A percentile compares a stretch with the other conserved stretches of the same genome.
Conservation (phyloP, 2,888 invertebrate species). For the Trichacis sp. region DNA sequence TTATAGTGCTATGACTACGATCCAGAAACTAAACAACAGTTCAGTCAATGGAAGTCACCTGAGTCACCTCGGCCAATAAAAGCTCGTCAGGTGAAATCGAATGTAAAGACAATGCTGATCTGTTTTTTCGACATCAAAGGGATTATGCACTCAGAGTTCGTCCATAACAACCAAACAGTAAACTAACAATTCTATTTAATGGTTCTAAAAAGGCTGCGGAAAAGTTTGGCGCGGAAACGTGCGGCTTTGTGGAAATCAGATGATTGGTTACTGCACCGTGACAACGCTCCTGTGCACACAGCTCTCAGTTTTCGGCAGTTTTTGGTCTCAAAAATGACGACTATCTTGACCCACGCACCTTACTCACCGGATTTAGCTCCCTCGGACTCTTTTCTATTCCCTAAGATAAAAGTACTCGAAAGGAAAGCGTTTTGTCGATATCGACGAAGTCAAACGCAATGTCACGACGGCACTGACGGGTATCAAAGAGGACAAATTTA, state of each 20-base stretch:
- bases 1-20: no score
- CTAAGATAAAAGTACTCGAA: constrained; percentile 3
- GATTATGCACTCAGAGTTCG: constrained; percentile 1
- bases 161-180: constrained; percentile 45
- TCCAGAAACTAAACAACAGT: no score
- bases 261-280: constrained; percentile 48
- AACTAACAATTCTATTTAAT: constrained; percentile 44
- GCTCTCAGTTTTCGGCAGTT: constrained; percentile 39
- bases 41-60: no score
- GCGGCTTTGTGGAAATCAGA: constrained; percentile 42
- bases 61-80: no score
- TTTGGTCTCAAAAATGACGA: constrained; percentile 41
- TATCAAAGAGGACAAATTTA: neutral
- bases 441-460: neutral
- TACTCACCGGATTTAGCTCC: no score
- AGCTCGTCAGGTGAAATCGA: no score
- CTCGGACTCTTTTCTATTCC: constrained; percentile 38
- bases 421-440: constrained; percentile 3
- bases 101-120: no score
- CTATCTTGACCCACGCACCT: constrained; percentile 42
- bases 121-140: no score
- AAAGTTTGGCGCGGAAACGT: constrained; percentile 41
- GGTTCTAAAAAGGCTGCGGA: constrained; percentile 39
- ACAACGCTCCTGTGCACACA: constrained; percentile 44
- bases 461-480: neutral